Base-by-base conservation (phyloP, 30 jellyfish, hydroid and myxozoan species). In the Clytia hemisphaerica region DNA sequence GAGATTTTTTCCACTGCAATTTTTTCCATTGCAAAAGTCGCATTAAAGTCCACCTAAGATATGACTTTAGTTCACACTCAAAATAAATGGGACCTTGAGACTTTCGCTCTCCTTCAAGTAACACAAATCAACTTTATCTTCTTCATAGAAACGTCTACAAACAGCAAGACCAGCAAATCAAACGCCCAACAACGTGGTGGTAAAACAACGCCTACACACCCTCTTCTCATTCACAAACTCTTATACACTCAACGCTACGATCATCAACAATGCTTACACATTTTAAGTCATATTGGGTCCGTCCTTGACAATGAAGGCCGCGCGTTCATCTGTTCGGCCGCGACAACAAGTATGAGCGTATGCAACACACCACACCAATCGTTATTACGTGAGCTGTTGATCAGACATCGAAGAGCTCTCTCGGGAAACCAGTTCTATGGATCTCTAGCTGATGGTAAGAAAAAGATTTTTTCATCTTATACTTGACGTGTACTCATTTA, bases 371-470 rank as follows among this genome's bases (percentile, higher is more conserved):
- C 92, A 15, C 96, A 86, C 62, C 96, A 86, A 75, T 42, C 80
- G 18, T 68, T 72, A 1, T 58, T 86, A 4, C 85, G 96, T 25
- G 93, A 86, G 71, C 76, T 86, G 33, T 54, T 86, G 74, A 86
- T 86, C 28, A 85, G 96, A 2, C 96, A 86, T 45, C 60, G 93
- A 42, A 68, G 94, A 25, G 96, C 85, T 15, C 47, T 86, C 74
- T 67, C 92, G 6, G 96, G 94, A 58, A 79, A 79, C 28, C 92
- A 86, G 36, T 86, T 86, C 70, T 86, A 78, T 67, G 96, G 96
- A 6, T 86, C 96, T 4, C 71, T 86, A 12, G 92, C 87, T 31
- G 96, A 86, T 28, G 75, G 96, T 77, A 63, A 64, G 92, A 70
- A 9, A 14, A 22, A 21, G 15, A 14, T 26, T 22, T 10, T 18